A percentile compares a stretch with the other conserved stretches of the same genome.
phyloP scores from a whole-genome alignment of 1,140 invertebrate genomes.

The Papilio polytes region DNA sequence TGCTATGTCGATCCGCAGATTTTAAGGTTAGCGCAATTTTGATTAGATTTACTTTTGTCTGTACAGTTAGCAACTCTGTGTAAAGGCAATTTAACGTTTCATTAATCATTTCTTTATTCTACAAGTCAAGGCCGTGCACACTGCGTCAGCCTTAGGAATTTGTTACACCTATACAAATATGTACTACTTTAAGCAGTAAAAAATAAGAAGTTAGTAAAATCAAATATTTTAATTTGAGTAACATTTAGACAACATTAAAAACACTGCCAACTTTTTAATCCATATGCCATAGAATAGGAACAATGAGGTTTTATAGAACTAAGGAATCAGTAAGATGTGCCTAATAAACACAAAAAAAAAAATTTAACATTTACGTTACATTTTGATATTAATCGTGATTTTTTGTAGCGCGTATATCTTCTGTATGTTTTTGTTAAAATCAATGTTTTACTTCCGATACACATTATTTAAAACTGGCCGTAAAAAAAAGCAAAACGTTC shows the following conservation, averaged over 20 bases:
- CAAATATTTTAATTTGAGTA: not conserved
- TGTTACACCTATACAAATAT: slow-evolving; percentile 16
- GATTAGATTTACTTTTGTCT: not conserved
- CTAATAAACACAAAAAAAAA: no score
- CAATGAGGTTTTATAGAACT: no score
- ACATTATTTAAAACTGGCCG: slow-evolving; percentile 15
- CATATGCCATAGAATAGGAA: no score
- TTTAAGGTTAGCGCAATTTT: not conserved
- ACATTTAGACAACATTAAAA: no score
- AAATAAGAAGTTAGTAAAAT: not conserved
- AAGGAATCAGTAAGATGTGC: no score
- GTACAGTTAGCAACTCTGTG: not conserved
- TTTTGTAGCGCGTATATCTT: not conserved
- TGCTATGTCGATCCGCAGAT: not conserved
- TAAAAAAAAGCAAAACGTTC: slow-evolving; percentile 13
- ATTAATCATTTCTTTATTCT: slow-evolving; percentile 27
- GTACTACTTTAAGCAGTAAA: not conserved
- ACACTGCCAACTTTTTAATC: no score
- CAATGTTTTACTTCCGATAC: slow-evolving; percentile 8
- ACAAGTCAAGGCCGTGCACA: slow-evolving; percentile 1
- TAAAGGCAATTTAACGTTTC: slow-evolving; percentile 18
- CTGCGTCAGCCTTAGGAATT: slow-evolving; percentile 4
- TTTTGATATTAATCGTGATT: not conserved
- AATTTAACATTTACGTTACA: no score
- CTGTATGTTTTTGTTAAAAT: not conserved